Evolutionary conservation across 2,888 invertebrate genomes (phyloP), one percentile per base, ranked within the genome.

Genomic region (Callyntrura sp.): DNA sequence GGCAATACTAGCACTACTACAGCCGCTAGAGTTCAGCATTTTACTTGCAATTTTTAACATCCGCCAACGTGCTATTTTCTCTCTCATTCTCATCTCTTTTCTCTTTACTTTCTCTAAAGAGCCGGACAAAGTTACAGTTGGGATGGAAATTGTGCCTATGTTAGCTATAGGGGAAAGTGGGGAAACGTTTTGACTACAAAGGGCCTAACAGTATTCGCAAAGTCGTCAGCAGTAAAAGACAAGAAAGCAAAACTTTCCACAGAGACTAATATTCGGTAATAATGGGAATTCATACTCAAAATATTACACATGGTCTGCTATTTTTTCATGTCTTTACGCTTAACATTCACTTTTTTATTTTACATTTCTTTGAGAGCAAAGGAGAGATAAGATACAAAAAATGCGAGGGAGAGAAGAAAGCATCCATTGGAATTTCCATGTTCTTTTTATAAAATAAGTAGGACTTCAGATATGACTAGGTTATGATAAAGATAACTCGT

Each of bases 41-140:
- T 73, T 73, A 43, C 60, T 70, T 73, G n/a, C n/a, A 85, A 73
- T 73, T 85, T 85, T 85, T 57, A 28, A 85, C 84, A 85, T 85
- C 84, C 84, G 73, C 70, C 35, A 51, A 70, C 57, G 28, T 51
- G 17, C 28, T 65, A 48, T 43, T 83, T 68, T 25, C 68, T n/a
- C n/a, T n/a, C n/a, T 25, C 65, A 14, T 17, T 43, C 12, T 23
- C n/a, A 57, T 48, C 20, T 0, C 14, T 76, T 48, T 20, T 48
- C 11, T 73, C 4, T 0, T 17, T 9, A 85, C 35, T 20, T 11
- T 6, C 43, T 43, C 9, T 45, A n/a, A 28, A n/a, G n/a, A n/a
- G n/a, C n/a, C n/a, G 20, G 20, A 43, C n/a, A 70, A 70, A 70
- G 70, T 70, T 70, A 17, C 17, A 45, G n/a, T 17, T 70, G 17